Base-by-base conservation (phyloP, 2,113 vertebrate genomes). In the Hyaena hyaena region DNA sequence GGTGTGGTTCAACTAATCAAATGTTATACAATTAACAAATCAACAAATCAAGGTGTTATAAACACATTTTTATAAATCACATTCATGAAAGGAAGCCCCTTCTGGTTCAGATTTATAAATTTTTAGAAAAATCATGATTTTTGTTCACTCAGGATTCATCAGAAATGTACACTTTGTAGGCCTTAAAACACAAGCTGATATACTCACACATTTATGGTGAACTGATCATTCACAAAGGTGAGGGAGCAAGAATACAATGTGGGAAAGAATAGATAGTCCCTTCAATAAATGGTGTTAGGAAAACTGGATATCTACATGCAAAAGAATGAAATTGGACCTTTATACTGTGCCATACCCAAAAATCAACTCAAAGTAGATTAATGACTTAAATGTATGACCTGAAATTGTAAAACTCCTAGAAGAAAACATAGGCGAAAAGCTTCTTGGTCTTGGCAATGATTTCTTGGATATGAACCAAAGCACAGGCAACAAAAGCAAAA, bases 1-100 rank as follows among this genome's bases (percentile, higher is more conserved):
- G 95, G 92, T 90, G 76, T 95, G 86, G 76, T 97, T 97, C 89
- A 97, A 97, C 80, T 96, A 81, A 97, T 96, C 77, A 92, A 95
- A 95, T 95, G 84, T 92, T 39, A 39, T 39, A 39, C 39, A 39
- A 4, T 39, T 39, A 39, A 39, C 39, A 39, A 39, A 39, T 39
- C 39, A 39, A 39, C 39, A 39, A 39, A 39, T 39, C 39, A 39
- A 89, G 87, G n/a, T 76, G 84, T 90, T 71, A 90, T 87, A 92
- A 97, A 88, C 28, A 95, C 55, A 88, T 94, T 93, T 88, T 63
- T 12, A 95, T 97, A 95, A 98, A 97, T 96, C 55, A 92, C 7
- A 0, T 39, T 81, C 58, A 7, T 61, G 26, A 19, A 45, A 71
- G 21, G 66, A 77, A 76, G 26, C 4, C 6, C 89, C 74, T 81